These are phyloP conservation scores for Cinclus cinclus DNA, from an alignment of 2,113 vertebrate species.

Conservation along the genomic window DNA sequence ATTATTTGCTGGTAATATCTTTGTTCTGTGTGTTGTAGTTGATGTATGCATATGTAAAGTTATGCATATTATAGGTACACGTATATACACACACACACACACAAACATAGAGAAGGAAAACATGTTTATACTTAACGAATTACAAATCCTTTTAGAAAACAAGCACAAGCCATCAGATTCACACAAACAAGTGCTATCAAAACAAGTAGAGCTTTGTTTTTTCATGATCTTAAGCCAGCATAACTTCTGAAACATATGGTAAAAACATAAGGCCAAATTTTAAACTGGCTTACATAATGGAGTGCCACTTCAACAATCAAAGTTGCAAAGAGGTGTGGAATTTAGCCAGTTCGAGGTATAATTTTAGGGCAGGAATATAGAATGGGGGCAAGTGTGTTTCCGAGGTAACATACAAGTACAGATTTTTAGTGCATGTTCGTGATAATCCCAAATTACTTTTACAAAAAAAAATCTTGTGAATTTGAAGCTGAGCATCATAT, in stretches of 20 bases:
- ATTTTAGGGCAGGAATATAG: not conserved
- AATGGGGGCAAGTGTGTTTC: not conserved
- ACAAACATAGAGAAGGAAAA: not conserved
- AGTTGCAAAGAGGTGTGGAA: not conserved
- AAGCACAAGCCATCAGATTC: not conserved
- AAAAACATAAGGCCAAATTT: not conserved
- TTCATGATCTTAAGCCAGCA: not conserved
- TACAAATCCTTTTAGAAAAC: not conserved
- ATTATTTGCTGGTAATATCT: not conserved
- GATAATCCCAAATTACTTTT: not conserved
- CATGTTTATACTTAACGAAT: not conserved
- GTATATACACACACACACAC: fast-evolving
- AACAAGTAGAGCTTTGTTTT: not conserved
- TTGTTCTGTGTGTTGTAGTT: not conserved
- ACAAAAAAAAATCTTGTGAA: not conserved
- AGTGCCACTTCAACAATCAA: not conserved
- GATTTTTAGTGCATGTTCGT: not conserved
- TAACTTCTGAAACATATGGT: not conserved
- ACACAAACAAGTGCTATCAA: not conserved
- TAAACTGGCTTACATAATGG: not conserved
- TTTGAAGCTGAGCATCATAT: not conserved
- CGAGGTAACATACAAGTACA: not conserved
- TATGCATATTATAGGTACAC: not conserved
- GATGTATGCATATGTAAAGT: not conserved
- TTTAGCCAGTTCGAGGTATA: not conserved